Evolutionary conservation across 2,797 vertebrate species (phyloP).

Genomic region (Rhincodon typus): DNA sequence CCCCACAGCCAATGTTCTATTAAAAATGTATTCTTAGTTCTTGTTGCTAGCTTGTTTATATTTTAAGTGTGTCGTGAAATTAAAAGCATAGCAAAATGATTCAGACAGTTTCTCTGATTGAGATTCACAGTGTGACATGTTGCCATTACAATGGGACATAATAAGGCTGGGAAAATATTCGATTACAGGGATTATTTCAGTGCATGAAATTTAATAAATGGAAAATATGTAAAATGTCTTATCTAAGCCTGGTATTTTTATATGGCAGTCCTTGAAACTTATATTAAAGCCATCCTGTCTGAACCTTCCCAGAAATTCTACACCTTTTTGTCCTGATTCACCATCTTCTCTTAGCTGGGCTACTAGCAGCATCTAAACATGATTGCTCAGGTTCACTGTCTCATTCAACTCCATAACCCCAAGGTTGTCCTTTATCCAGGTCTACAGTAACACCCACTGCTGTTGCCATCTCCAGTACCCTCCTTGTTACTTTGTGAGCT

Average conservation of each 20-base stretch:
- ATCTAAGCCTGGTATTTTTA: neutral
- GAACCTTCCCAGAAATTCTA: neutral
- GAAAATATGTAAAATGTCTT: neutral
- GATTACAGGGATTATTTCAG: neutral
- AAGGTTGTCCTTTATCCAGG: neutral
- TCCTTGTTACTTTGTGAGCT: neutral
- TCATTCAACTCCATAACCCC: neutral
- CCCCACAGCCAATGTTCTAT: neutral
- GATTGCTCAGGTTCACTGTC: neutral
- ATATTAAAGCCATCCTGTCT: neutral
- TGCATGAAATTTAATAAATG: neutral
- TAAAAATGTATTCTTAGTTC: neutral
- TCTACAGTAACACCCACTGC: neutral
- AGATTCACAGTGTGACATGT: constrained; percentile 18
- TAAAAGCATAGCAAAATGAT: neutral
- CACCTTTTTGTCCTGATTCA: too few relatives aligned
- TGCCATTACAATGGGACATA: neutral
- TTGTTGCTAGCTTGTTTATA: neutral
- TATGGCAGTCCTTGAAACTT: neutral
- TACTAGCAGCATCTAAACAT: neutral
- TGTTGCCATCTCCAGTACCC: neutral
- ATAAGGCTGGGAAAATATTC: neutral
- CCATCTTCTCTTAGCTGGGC: neutral
- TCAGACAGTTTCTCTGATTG: neutral
- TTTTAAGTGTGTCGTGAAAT: neutral